A percentile compares a stretch with the other conserved stretches of the same genome.
Evolutionary conservation across 2,113 vertebrate genomes (phyloP).

Genomic region (Arothron firmamentum): DNA sequence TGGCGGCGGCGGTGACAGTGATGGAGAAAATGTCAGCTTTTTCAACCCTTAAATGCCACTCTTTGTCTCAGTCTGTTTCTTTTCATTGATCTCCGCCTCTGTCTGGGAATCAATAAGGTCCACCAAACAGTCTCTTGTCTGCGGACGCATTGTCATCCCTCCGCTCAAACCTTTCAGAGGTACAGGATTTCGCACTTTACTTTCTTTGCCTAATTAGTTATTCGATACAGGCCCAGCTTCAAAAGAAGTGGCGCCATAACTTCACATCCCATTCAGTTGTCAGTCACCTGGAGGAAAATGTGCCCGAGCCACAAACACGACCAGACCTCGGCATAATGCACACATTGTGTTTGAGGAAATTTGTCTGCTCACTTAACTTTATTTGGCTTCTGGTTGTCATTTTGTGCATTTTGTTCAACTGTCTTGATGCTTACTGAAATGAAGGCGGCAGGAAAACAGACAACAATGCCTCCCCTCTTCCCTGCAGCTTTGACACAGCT

Average conservation of each 20-base stretch:
- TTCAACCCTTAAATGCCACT: slow-evolving; percentile 95
- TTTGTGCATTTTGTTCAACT: slow-evolving; percentile 39
- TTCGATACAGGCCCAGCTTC: slow-evolving; percentile 43
- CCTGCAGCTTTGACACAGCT: slow-evolving; percentile 39
- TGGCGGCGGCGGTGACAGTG: slow-evolving; percentile 92
- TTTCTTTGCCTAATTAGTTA: slow-evolving; percentile 69
- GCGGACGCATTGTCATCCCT: slow-evolving; percentile 83
- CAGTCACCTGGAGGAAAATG: slow-evolving; percentile 38
- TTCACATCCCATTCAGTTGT: slow-evolving; percentile 60
- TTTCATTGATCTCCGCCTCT: slow-evolving; percentile 97
- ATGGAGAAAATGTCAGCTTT: slow-evolving; percentile 98
- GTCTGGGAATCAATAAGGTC: slow-evolving; percentile 80
- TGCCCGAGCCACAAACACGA: background rate
- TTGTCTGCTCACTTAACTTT: slow-evolving; percentile 32
- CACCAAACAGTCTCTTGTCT: slow-evolving; percentile 67
- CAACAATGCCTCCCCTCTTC: slow-evolving; percentile 46
- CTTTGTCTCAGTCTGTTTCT: slow-evolving; percentile 89
- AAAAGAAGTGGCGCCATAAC: slow-evolving; percentile 40
- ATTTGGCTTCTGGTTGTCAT: slow-evolving; percentile 23
- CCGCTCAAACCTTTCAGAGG: slow-evolving; percentile 46
- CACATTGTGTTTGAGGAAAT: slow-evolving; percentile 30
- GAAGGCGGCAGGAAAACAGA: slow-evolving; percentile 27
- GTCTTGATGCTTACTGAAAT: slow-evolving; percentile 42
- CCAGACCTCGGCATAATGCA: slow-evolving; percentile 14
- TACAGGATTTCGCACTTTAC: slow-evolving; percentile 59